Conservation (phyloP, 2,113 vertebrate species). For the Craseonycteris thonglongyai region DNA sequence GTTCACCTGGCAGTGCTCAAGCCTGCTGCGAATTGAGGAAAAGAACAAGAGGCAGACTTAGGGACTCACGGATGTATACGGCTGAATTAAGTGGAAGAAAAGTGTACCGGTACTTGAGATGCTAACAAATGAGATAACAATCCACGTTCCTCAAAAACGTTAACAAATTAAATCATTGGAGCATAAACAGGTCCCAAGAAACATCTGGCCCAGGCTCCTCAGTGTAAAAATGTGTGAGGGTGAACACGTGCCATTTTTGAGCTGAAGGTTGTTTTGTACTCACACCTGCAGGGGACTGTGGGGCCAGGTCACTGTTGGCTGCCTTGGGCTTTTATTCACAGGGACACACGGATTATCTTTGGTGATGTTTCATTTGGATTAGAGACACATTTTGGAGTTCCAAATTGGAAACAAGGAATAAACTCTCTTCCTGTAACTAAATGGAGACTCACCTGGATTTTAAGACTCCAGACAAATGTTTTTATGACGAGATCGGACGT, state of each 20-base stretch:
- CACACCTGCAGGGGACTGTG: accelerated
- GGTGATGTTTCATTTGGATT: not conserved
- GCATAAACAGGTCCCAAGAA: accelerated
- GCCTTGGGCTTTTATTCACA: not conserved
- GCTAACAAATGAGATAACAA: not conserved
- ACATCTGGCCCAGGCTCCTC: not conserved
- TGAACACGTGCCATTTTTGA: not conserved
- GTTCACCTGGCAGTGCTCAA: not conserved
- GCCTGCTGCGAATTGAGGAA: not conserved
- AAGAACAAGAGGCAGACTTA: not conserved
- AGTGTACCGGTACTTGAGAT: not conserved
- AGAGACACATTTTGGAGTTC: not conserved
- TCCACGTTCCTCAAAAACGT: not conserved
- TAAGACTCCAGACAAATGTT: not conserved
- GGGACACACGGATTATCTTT: not conserved
- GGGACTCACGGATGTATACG: not conserved
- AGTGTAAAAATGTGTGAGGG: accelerated
- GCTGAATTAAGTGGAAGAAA: not conserved
- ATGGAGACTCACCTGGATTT: not conserved
- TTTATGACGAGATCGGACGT: too few relatives aligned
- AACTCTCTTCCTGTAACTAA: not conserved
- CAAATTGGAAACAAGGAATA: not conserved
- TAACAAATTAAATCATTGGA: not conserved
- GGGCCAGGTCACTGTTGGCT: not conserved
- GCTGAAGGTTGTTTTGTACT: not conserved